Evolutionary conservation across 2,888 invertebrate genomes (phyloP).

Genomic region (Hypselothyrea guttata): DNA sequence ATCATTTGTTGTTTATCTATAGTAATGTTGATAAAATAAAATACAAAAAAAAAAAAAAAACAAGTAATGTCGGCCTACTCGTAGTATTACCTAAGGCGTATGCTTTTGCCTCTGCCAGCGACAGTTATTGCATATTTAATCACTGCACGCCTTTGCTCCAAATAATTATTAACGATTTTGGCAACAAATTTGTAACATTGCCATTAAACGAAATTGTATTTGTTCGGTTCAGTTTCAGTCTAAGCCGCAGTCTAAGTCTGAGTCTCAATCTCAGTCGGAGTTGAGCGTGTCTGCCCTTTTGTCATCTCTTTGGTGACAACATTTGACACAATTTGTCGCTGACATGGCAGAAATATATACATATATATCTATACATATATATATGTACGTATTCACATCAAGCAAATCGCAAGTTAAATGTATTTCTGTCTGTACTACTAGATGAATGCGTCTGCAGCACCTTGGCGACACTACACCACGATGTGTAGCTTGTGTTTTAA

Average conservation of each 20-base stretch:
- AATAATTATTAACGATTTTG: constrained; percentile 62
- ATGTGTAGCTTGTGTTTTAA: no score
- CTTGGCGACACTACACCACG: constrained; percentile 42
- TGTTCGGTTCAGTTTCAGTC: constrained; percentile 14
- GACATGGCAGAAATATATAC: constrained; percentile 38
- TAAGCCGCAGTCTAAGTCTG: constrained; percentile 4
- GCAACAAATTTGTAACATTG: constrained; percentile 59
- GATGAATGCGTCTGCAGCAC: constrained; percentile 2
- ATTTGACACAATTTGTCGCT: constrained; percentile 69
- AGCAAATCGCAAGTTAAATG: constrained; percentile 34
- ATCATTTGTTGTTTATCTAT: no score
- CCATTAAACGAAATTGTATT: constrained; percentile 29
- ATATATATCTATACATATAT: no score
- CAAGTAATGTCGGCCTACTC: no score
- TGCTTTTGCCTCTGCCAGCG: background rate
- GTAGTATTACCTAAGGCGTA: no score
- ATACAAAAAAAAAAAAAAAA: no score
- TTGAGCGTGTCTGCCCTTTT: constrained; percentile 12
- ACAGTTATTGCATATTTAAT: background rate
- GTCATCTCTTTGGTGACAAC: constrained; percentile 53
- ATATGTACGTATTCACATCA: constrained; percentile 4
- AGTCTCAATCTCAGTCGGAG: constrained; percentile 1
- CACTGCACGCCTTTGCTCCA: constrained; percentile 47
- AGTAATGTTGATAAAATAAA: no score
- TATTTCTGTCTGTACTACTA: background rate